Evolutionary conservation across 1,140 invertebrate species (phyloP).

Genomic region (Papilio xuthus): DNA sequence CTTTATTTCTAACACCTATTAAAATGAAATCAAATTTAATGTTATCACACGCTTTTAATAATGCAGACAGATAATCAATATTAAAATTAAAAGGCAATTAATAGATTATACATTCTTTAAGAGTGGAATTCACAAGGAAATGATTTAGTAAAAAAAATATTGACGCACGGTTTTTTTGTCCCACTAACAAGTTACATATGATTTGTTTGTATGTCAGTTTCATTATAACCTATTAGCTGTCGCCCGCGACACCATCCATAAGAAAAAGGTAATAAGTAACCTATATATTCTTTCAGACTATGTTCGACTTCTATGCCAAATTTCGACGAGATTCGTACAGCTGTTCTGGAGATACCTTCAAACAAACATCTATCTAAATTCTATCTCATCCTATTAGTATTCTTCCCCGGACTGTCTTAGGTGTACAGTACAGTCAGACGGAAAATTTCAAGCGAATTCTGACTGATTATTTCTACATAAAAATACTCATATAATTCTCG

Average conservation of each 20-base stretch:
- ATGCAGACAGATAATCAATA: neutral
- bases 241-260: too few relatives aligned
- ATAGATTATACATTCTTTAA: neutral
- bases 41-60: neutral
- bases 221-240: too few relatives aligned
- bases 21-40: constrained; percentile 1
- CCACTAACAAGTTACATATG: neutral
- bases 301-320: too few relatives aligned
- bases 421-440: too few relatives aligned
- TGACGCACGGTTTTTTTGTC: neutral
- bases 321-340: too few relatives aligned
- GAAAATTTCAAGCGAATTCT: neutral
- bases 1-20: neutral
- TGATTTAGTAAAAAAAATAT: neutral
- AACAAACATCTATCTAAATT: too few relatives aligned
- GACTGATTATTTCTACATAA: neutral
- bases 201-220: too few relatives aligned
- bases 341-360: too few relatives aligned
- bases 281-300: too few relatives aligned
- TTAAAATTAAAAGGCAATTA: neutral
- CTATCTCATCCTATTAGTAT: neutral
- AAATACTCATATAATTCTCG: neutral
- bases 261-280: too few relatives aligned
- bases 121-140: neutral
- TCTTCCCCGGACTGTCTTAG: neutral